Evolutionary conservation across 2,888 invertebrate genomes (phyloP), one percentile per base, ranked within the genome.

Genomic region (Ectobius pallidus): DNA sequence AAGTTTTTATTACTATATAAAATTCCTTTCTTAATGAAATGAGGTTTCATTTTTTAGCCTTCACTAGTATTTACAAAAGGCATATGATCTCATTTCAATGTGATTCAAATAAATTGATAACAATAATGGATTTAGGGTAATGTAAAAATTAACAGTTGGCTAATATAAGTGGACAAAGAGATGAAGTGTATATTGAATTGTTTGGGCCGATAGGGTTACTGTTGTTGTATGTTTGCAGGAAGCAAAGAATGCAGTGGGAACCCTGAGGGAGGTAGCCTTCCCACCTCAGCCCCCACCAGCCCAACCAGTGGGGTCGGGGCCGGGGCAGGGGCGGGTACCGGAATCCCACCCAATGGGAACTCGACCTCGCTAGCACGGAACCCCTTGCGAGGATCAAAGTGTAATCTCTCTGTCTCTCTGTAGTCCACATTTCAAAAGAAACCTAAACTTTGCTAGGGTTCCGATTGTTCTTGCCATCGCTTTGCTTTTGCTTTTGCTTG

Each of bases 361-460:
- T 77, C 78, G 73, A 75, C 78, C 75, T 77, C 79, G 72, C 79
- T 92, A 87, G 90, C 90, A 78, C 88, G 92, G 81, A 91, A 91
- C 83, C 91, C 92, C 79, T 88, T 93, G 80, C 87, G 93, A 84
- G 92, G 92, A 88, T 93, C 93, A 78, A 93, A 93, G 87, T 93
- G 90, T 90, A 90, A 90, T 86, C 84, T 82, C 83, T 75, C 52
- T 69, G 25, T 61, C 58, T 70, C 39, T 71, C 67, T 44, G 27
- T 65, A 25, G 30, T 44, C 27, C 44, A 46, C n/a, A 20, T 9
- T 42, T 22, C 9, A 46, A 20, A 25, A 44, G 18, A 65, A 46
- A 27, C 46, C 65, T 65, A 20, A 65, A 27, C 9, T 3, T n/a
- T 65, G 65, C 46, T 65, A 70, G 61, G 44, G 62, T 46, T 46